These are phyloP conservation scores for Drosophila yooni DNA, from an alignment of 2,888 invertebrate genomes.

Conservation along the genomic window DNA sequence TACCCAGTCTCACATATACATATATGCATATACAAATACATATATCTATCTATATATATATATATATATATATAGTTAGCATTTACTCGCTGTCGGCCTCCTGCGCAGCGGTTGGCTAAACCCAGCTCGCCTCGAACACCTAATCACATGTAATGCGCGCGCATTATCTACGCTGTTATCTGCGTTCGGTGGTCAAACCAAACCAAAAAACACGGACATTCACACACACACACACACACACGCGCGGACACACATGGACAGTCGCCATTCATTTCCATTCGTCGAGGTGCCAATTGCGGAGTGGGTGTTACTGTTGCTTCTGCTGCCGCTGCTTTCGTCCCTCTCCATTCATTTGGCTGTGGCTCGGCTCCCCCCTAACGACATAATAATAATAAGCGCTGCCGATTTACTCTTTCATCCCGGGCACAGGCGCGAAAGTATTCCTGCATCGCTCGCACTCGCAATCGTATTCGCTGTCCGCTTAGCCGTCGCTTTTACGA, in stretches of 20 bases:
- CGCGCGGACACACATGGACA: constrained; percentile 14
- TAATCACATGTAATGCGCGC: constrained; percentile 85
- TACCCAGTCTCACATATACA: constrained; percentile 8
- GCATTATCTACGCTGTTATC: constrained; percentile 85
- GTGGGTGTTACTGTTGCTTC: constrained; percentile 69
- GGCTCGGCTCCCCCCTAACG: constrained; percentile 46
- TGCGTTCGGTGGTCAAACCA: constrained; percentile 53
- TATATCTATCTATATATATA: constrained; percentile 7
- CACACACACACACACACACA: constrained; percentile 34
- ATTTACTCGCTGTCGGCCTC: constrained; percentile 51
- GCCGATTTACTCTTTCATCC: constrained; percentile 81
- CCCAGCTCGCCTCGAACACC: constrained; percentile 78
- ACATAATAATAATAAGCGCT: constrained; percentile 66
- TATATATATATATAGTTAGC: constrained; percentile 19
- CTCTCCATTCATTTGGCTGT: constrained; percentile 9
- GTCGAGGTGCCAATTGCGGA: constrained; percentile 75
- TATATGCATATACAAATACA: constrained; percentile 12
- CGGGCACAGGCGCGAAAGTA: constrained; percentile 66
- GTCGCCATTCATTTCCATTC: constrained; percentile 70
- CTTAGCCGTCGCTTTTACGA: constrained; percentile 40
- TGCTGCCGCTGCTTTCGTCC: constrained; percentile 15
- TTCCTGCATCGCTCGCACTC: constrained; percentile 70
- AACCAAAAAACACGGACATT: constrained; percentile 43
- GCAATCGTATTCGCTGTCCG: constrained; percentile 42
- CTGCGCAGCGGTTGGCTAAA: constrained; percentile 83